Conservation (phyloP, 1,140 invertebrate species). For the Pissodes strobi region DNA sequence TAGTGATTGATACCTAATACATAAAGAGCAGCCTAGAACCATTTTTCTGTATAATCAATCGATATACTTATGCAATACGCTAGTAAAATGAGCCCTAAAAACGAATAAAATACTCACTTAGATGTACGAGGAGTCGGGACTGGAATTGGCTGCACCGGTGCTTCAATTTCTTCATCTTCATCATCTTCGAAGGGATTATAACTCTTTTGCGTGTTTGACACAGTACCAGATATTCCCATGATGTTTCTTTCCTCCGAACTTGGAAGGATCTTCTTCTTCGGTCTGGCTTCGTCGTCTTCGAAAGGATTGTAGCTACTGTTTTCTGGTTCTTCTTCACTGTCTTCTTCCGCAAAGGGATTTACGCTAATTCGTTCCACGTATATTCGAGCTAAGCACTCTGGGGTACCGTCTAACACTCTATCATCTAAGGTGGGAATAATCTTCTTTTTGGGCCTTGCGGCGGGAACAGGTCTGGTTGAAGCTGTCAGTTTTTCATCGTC, state of each 20-base stretch:
- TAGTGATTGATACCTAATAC: too few relatives aligned
- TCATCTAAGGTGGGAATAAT: constrained; percentile 9
- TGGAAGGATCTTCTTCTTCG: constrained; percentile 7
- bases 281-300: neutral
- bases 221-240: neutral
- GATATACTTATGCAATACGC: too few relatives aligned
- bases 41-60: too few relatives aligned
- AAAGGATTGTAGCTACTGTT: constrained; percentile 11
- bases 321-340: constrained; percentile 63
- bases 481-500: constrained; percentile 42
- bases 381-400: constrained; percentile 4
- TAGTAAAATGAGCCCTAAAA: neutral
- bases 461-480: constrained; percentile 11
- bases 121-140: constrained; percentile 61
- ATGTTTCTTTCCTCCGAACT: neutral
- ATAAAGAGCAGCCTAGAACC: too few relatives aligned
- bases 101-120: constrained; percentile 17
- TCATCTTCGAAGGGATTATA: constrained; percentile 74
- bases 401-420: neutral
- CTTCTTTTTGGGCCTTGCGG: constrained; percentile 26
- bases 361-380: constrained; percentile 30
- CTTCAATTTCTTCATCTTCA: constrained; percentile 61
- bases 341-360: constrained; percentile 70
- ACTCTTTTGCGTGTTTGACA: too few relatives aligned
- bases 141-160: constrained; percentile 48